Base-by-base conservation (phyloP, 1,140 invertebrate genomes). In the Tetranychus urticae region DNA sequence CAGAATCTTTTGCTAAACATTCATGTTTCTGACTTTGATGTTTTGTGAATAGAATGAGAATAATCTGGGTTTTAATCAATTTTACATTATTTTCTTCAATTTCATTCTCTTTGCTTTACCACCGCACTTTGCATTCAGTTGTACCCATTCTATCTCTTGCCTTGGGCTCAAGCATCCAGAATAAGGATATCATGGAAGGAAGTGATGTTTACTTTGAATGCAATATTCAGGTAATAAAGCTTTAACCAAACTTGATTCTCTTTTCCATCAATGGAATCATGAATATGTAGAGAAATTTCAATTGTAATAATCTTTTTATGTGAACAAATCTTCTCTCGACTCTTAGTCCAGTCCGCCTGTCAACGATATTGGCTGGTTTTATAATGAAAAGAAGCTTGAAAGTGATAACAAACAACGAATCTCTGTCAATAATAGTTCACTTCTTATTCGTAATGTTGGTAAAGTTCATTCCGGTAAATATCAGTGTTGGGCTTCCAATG, bases 141-240 rank as follows among this genome's bases (percentile, higher is more conserved):
- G 58, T 62, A n/a, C 68, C 68, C 13, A 63, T 66, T 39, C 35
- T 67, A 10, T 64, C 62, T 52, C 46, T 69, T 12, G 61, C 61
- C 8, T 57, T 69, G 14, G 68, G 68, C 14, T 62, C 66, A 8
- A 67, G 64, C 58, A 74, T 90, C 60, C 84, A 86, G 66, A 82
- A 85, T 14, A 80, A 84, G 64, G 85, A 88, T 74, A 90, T 77
- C 58, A 71, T 74, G 63, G 75, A 77, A 67, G 85, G 84, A 10
- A 83, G 84, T 54, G 86, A 89, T 72, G 85, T 90, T 55, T 89
- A 88, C 71, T 84, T 90, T 67, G 86, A 89, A 72, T 89, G 86
- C 73, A 85, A 83, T 70, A 57, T 65, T 64, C 59, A 65, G 58
- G 63, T 64, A 52, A 52, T n/a, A 31, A 23, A 23, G 23, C 23